Evolutionary conservation across 2,113 vertebrate species (phyloP).

Genomic region (Oryzias javanicus): DNA sequence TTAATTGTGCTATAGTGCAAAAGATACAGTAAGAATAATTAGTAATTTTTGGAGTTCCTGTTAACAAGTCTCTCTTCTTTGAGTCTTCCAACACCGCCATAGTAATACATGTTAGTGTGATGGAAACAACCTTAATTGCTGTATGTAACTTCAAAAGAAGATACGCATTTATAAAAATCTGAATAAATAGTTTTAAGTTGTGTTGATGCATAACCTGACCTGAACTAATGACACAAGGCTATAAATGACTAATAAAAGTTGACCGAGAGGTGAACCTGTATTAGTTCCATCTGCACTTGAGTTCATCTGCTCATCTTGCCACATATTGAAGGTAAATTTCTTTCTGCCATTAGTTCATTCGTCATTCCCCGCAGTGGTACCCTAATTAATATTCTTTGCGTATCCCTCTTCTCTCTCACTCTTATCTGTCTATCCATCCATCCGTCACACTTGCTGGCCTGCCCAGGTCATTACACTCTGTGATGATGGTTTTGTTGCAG

Average conservation of each 20-base stretch:
- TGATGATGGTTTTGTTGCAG: conserved; percentile 69
- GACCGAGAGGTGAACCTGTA: conserved; percentile 1
- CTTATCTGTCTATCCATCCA: conserved; percentile 39
- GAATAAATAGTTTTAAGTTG: neutral
- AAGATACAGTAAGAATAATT: too few relatives aligned
- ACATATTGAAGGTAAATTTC: conserved; percentile 18
- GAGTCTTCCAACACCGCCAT: too few relatives aligned
- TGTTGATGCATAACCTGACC: conserved; percentile 8
- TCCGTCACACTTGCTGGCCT: conserved; percentile 57
- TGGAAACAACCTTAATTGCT: too few relatives aligned
- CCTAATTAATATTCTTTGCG: conserved; percentile 52
- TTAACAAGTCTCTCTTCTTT: too few relatives aligned
- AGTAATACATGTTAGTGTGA: too few relatives aligned
- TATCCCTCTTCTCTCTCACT: conserved; percentile 36
- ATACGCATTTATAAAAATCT: too few relatives aligned
- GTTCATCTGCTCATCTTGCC: conserved; percentile 7
- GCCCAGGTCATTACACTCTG: conserved; percentile 72
- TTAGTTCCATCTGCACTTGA: conserved; percentile 7
- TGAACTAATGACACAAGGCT: conserved; percentile 2
- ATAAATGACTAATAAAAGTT: conserved; percentile 16
- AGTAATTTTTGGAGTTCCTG: too few relatives aligned
- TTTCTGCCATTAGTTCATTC: conserved; percentile 33
- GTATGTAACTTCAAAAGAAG: too few relatives aligned
- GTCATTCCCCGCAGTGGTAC: conserved; percentile 48
- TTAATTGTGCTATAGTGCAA: too few relatives aligned